These are phyloP conservation scores for Dicaeum eximium DNA, from an alignment of 2,113 vertebrate genomes.

Conservation along the genomic window DNA sequence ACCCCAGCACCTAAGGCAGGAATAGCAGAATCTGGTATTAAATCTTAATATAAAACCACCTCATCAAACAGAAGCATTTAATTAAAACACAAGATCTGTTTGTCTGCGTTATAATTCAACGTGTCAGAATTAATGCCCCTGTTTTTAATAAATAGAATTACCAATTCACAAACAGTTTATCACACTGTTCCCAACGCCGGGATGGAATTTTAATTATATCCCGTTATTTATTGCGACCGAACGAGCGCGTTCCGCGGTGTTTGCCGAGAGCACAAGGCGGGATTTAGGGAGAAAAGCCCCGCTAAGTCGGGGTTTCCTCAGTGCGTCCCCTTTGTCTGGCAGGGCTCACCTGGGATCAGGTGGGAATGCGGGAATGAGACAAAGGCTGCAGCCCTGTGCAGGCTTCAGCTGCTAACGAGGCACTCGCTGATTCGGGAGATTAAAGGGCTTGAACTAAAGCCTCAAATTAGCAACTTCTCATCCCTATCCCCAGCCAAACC, in stretches of 20 bases:
- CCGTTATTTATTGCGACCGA: constrained; percentile 64
- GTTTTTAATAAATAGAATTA: constrained; percentile 80
- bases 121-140: constrained; percentile 74
- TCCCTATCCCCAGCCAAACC: constrained; percentile 3
- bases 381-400: not conserved
- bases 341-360: constrained; percentile 55
- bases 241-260: not conserved
- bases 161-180: constrained; percentile 73
- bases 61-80: constrained; percentile 71
- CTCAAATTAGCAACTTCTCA: constrained; percentile 67
- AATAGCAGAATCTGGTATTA: constrained; percentile 30
- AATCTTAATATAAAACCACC: constrained; percentile 54
- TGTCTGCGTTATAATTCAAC: constrained; percentile 71
- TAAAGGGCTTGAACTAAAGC: constrained; percentile 67
- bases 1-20: not conserved
- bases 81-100: constrained; percentile 75
- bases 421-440: constrained; percentile 28
- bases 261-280: constrained; percentile 26
- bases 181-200: constrained; percentile 52
- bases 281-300: constrained; percentile 45
- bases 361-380: not conserved
- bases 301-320: not conserved
- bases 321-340: not conserved
- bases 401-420: constrained; percentile 44
- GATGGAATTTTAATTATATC: constrained; percentile 71